phyloP scores from a whole-genome alignment of 1,140 invertebrate genomes.

The Druon quercuslanigerum region DNA sequence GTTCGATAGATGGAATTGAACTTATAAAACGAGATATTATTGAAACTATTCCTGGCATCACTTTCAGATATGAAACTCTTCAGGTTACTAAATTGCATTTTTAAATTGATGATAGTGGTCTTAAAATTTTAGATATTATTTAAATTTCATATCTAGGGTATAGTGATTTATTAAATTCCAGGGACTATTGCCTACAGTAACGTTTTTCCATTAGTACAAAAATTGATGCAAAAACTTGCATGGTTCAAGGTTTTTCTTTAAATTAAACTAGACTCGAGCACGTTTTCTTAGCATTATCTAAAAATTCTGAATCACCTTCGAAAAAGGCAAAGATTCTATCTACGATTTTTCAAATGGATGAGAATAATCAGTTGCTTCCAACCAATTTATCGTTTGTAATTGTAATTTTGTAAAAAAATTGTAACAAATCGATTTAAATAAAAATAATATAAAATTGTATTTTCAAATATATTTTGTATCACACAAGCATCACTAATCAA shows the following conservation, averaged over 20 bases:
- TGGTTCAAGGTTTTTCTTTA: slow-evolving; percentile 56
- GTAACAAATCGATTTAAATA: too few relatives aligned
- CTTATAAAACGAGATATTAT: background rate
- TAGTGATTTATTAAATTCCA: slow-evolving; percentile 34
- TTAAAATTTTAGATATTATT: too few relatives aligned
- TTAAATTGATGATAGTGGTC: too few relatives aligned
- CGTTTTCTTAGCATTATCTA: slow-evolving; percentile 47
- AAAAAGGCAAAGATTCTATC: background rate
- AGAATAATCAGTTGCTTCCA: background rate
- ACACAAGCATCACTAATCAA: too few relatives aligned
- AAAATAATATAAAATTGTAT: too few relatives aligned
- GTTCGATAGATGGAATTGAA: slow-evolving; percentile 51
- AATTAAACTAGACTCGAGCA: slow-evolving; percentile 58
- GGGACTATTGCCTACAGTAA: background rate
- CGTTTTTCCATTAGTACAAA: background rate
- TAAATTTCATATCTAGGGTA: background rate
- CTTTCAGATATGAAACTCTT: background rate
- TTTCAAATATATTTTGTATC: too few relatives aligned
- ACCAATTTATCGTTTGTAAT: background rate
- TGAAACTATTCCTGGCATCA: background rate
- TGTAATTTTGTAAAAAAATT: too few relatives aligned
- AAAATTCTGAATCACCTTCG: background rate
- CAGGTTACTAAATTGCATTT: background rate
- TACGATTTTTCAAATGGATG: background rate
- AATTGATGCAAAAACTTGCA: slow-evolving; percentile 38